Percentiles rank a stretch among this genome's conserved stretches.
Evolutionary conservation across 2,888 invertebrate species (phyloP).

Genomic region (Polietes domitor): DNA sequence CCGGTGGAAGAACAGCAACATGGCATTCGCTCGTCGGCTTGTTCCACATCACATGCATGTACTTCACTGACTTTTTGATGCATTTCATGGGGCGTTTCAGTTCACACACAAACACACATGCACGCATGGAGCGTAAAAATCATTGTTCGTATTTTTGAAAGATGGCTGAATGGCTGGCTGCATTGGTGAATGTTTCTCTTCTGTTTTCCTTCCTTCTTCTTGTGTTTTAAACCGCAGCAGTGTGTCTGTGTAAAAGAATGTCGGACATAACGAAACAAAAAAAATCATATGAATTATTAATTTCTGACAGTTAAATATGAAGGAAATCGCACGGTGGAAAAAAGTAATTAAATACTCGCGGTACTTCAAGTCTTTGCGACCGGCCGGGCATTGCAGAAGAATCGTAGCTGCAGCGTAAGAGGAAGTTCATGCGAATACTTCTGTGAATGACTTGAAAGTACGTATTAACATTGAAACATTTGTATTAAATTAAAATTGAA

Average conservation of each 20-base stretch:
- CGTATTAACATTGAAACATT: background rate
- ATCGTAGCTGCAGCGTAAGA: background rate
- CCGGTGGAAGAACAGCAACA: slow-evolving; percentile 31
- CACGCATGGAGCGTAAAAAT: slow-evolving; percentile 38
- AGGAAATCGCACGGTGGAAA: slow-evolving; percentile 33
- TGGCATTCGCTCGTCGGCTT: slow-evolving; percentile 47
- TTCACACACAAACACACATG: slow-evolving; percentile 22
- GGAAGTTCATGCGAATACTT: background rate
- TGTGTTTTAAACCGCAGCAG: background rate
- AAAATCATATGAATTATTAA: slow-evolving; percentile 62
- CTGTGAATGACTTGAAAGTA: background rate
- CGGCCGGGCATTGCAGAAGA: background rate
- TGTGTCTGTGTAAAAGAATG: slow-evolving; percentile 52
- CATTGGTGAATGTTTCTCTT: slow-evolving; percentile 41
- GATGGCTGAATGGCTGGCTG: slow-evolving; percentile 67
- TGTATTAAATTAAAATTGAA: background rate
- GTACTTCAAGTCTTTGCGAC: slow-evolving; percentile 1
- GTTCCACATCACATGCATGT: slow-evolving; percentile 40
- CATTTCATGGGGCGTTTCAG: slow-evolving; percentile 67
- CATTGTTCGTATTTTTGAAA: slow-evolving; percentile 59
- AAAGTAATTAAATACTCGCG: slow-evolving; percentile 29
- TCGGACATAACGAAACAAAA: slow-evolving; percentile 47
- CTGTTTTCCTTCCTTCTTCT: background rate
- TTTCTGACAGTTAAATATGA: slow-evolving; percentile 65
- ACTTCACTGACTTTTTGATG: slow-evolving; percentile 66